phyloP scores from a whole-genome alignment of 30 jellyfish, hydroid and myxozoan genomes.

The Aurelia aurita complex sp. Pacific region DNA sequence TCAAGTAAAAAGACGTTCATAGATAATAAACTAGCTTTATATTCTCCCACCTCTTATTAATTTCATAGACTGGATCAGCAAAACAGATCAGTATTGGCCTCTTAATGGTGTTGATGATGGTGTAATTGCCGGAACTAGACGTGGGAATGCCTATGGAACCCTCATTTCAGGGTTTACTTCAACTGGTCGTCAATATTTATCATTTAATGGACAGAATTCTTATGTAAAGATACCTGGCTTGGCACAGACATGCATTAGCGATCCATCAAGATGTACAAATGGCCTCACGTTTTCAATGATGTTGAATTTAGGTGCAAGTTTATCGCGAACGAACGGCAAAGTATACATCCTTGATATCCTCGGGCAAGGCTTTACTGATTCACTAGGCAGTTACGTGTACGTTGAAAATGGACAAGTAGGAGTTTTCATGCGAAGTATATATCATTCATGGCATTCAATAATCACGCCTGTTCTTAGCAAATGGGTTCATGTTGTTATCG shows the following conservation, averaged over 20 bases:
- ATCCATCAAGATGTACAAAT: slow-evolving; percentile 81
- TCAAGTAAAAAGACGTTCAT: no score
- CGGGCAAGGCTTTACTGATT: slow-evolving; percentile 63
- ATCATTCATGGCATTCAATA: slow-evolving; percentile 39
- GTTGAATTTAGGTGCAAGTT: slow-evolving; percentile 29
- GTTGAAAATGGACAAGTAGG: slow-evolving; percentile 40
- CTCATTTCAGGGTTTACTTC: background rate
- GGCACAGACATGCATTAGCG: slow-evolving; percentile 70
- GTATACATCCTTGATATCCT: slow-evolving; percentile 67
- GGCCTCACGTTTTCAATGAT: slow-evolving; percentile 84
- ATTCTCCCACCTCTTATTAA: no score
- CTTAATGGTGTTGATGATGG: slow-evolving; percentile 52
- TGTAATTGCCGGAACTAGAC: slow-evolving; percentile 69
- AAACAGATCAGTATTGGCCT: slow-evolving; percentile 92
- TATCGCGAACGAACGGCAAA: slow-evolving; percentile 18
- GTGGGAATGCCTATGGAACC: slow-evolving; percentile 73
- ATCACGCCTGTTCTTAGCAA: slow-evolving; percentile 15
- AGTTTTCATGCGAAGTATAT: slow-evolving; percentile 37
- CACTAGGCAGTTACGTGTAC: slow-evolving; percentile 61
- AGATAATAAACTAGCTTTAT: no score
- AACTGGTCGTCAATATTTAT: slow-evolving; percentile 30
- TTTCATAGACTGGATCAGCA: slow-evolving; percentile 77
- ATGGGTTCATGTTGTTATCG: slow-evolving; percentile 81
- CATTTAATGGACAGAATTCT: slow-evolving; percentile 75
- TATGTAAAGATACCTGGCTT: slow-evolving; percentile 49